Percentiles rank a stretch among this genome's conserved stretches.
phyloP scores from a whole-genome alignment of 30 jellyfish, hydroid and myxozoan genomes.

The Catostylus mosaicus region DNA sequence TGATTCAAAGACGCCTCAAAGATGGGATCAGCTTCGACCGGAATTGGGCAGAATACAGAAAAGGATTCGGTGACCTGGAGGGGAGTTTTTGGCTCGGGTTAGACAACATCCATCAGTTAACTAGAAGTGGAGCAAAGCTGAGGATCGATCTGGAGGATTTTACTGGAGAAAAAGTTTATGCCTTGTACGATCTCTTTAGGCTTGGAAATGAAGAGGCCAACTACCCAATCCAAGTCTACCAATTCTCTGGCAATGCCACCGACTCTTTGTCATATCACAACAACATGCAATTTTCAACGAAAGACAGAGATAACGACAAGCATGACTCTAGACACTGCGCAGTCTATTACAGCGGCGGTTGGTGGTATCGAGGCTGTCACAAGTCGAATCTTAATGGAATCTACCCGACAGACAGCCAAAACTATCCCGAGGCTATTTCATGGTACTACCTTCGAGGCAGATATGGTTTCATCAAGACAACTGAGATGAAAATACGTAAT shows the following conservation, averaged over 20 bases:
- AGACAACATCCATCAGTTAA: slow-evolving; percentile 29
- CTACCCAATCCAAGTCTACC: slow-evolving; percentile 21
- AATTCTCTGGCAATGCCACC: slow-evolving; percentile 51
- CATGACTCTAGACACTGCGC: slow-evolving; percentile 44
- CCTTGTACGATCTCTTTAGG: slow-evolving; percentile 28
- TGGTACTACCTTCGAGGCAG: slow-evolving; percentile 27
- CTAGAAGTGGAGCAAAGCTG: slow-evolving; percentile 25
- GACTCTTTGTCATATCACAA: slow-evolving; percentile 43
- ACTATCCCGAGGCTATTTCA: slow-evolving; percentile 7
- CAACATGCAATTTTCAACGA: slow-evolving; percentile 53
- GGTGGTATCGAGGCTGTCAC: slow-evolving; percentile 65
- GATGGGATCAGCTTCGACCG: slow-evolving; percentile 27
- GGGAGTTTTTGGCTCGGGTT: slow-evolving; percentile 58
- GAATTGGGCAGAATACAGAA: slow-evolving; percentile 46
- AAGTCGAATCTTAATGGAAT: slow-evolving; percentile 46
- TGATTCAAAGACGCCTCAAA: slow-evolving; percentile 46
- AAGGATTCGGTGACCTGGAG: slow-evolving; percentile 52
- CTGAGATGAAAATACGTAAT: slow-evolving; percentile 42
- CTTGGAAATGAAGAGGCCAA: slow-evolving; percentile 17
- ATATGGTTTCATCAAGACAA: slow-evolving; percentile 15
- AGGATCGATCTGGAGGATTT: slow-evolving; percentile 27
- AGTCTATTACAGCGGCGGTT: slow-evolving; percentile 37
- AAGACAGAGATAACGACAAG: slow-evolving; percentile 57
- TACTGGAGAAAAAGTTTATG: slow-evolving; percentile 17
- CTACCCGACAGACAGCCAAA: slow-evolving; percentile 40